Conservation (phyloP, 2,797 vertebrate species). For the Chaunax sp. region DNA sequence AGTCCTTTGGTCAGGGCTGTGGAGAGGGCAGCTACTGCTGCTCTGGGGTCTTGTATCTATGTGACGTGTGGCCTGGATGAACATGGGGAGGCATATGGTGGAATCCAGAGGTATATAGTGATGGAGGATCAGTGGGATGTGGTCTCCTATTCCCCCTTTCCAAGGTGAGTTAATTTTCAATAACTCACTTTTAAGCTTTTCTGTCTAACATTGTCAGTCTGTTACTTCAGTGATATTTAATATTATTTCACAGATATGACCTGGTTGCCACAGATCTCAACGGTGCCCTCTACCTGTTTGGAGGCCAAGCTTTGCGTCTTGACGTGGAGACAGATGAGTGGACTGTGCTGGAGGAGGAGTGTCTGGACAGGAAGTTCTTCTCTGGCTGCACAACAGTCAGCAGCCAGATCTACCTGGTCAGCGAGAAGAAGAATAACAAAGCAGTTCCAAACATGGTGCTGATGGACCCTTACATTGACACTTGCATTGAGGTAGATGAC, state of each 20-base stretch:
- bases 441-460: slow-evolving; percentile 84
- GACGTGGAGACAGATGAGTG: slow-evolving; percentile 90
- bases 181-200: neutral
- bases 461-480: slow-evolving; percentile 88
- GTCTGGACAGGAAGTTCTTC: slow-evolving; percentile 87
- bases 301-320: slow-evolving; percentile 86
- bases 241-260: slow-evolving; percentile 85
- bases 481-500: slow-evolving; percentile 84
- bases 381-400: slow-evolving; percentile 86
- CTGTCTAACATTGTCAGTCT: neutral
- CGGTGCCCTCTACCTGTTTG: slow-evolving; percentile 88
- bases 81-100: slow-evolving; percentile 88
- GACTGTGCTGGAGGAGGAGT: slow-evolving; percentile 86
- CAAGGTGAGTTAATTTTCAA: slow-evolving; percentile 80
- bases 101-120: slow-evolving; percentile 86
- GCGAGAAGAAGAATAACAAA: slow-evolving; percentile 87
- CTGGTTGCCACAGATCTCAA: slow-evolving; percentile 89
- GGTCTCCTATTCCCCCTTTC: slow-evolving; percentile 88
- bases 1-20: slow-evolving; percentile 87
- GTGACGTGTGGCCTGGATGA: slow-evolving; percentile 92
- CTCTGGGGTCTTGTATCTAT: slow-evolving; percentile 82
- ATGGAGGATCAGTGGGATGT: slow-evolving; percentile 88
- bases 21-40: slow-evolving; percentile 84
- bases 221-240: neutral
- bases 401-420: slow-evolving; percentile 88